Base-by-base conservation (phyloP, 2,113 vertebrate genomes). In the Varanus salvator region DNA sequence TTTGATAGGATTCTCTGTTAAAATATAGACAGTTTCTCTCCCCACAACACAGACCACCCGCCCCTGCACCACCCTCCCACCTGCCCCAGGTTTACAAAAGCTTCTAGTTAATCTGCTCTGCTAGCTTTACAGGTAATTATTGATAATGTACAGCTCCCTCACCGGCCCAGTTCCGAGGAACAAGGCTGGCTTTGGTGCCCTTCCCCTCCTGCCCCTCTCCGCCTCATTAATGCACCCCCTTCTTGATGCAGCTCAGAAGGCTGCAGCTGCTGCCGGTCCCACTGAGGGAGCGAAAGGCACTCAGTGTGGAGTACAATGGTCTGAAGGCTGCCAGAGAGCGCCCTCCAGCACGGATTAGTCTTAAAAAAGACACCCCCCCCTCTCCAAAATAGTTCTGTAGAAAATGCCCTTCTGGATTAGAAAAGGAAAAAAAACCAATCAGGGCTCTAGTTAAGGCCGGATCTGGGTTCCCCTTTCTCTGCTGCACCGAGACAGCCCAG, bases 81-180 rank as follows among this genome's bases (percentile, higher is more conserved):
- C 34, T 29, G 21, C 85, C 93, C 96, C 97, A 97, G 77, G 94
- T 96, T 96, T 97, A 97, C 94, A 97, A 97, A 97, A 97, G 96
- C 92, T 91, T 96, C 95, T 97, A 95, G 91, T 95, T 96, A 95
- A 96, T 97, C 95, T 97, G 95, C 90, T 44, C 38, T 96, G 94
- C 94, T 95, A 96, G 92, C 93, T 96, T 96, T 96, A 95, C 95
- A 96, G 90, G 95, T 92, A 95, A 93, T 96, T 95, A 95, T 95
- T 95, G 93, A 78, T 90, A 96, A 91, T 92, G 92, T 96, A 96
- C 95, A 96, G 93, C 69, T 92, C 91, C 87, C 90, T 78, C 88
- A 11, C 91, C 85, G 68, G 4, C 19, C 92, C 82, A 81, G 89
- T 90, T 94, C 93, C 92, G 93, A 95, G 89, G 94, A 92, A 91